Evolutionary conservation across 2,888 invertebrate genomes (phyloP), one percentile per base, ranked within the genome.

Genomic region (Neoscelio sp.): DNA sequence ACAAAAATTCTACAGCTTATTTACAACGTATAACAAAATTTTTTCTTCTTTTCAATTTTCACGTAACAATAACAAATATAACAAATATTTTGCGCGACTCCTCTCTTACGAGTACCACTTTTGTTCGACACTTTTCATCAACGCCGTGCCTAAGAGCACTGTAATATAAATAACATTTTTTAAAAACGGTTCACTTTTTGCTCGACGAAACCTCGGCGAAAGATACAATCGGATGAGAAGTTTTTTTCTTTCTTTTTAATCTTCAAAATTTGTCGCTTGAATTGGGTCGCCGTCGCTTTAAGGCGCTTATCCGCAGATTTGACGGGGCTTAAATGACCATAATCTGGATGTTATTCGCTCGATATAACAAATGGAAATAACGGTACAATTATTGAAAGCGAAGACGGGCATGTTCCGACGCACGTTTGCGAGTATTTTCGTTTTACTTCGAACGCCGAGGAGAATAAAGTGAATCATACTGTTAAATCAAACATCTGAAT

Each of bases 401-500:
- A 3, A 7, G 10, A 33, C 35, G 52, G 8, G n/a, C 20, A 18
- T 15, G 33, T 7, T 0, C 6, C 2, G 15, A 17, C 62, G 23
- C 35, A 35, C 26, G 33, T 50, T 1, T 46, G n/a, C 46, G 46
- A 18, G 26, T 46, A 20, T 62, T 64, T 64, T 44, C 28, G 13
- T 46, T 35, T 12, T 4, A 15, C 33, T 30, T 42, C 52, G 26
- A 54, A 48, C 50, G 48, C 28, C 15, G 35, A 40, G 26, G 58
- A 33, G 48, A 62, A 76, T 58, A 58, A 70, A 68, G 62, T 38
- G 54, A 62, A 68, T 76, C 62, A 35, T 28, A 28, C 54, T 77
- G 64, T 70, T 70, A 56, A 77, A 70, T 77, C 46, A 46, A 70
- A 64, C 70, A 56, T 62, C 35, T 28, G 40, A 67, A 70, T 60